Evolutionary conservation across 2,113 vertebrate genomes (phyloP), one percentile per base, ranked within the genome.

Genomic region (Gymnorhina tibicen): DNA sequence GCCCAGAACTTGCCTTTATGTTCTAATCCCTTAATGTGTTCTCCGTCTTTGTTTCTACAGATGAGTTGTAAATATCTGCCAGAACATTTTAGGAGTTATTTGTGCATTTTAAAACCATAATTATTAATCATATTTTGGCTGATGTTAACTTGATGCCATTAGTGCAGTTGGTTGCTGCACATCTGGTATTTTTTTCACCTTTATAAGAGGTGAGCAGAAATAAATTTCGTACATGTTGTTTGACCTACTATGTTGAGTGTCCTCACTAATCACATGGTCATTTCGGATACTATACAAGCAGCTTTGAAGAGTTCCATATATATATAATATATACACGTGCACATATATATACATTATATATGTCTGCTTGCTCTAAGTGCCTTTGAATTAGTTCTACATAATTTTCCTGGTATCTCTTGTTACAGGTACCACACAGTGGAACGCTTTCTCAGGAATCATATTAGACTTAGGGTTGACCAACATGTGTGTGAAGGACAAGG

Each of bases 11-110:
- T 88, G 20, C 76, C 50, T 93, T 84, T 80, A 21, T 89, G 14
- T 84, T 96, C 55, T 94, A 83, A 93, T 90, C 16, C 47, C 52
- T 60, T 22, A n/a, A 56, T 75, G 6, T 85, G 22, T 90, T 94
- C 76, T 80, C 74, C 73, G 37, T 94, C 56, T 93, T 91, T 91
- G 41, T 87, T 93, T 90, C 94, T 94, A 87, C 78, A 93, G 91
- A 92, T 91, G 66, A 95, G 87, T 75, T 95, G 22, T 92, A 95
- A 86, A 75, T 91, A 78, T 75, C 58, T 94, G 23, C 67, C 81
- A 94, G 68, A 91, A 85, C 63, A 63, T 50, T 94, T 85, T 91
- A 96, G 59, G 82, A 95, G 24, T 87, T 76, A 89, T 21, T 93
- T 93, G 46, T 91, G 67, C 30, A 35, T 39, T 91, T 91, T 85